Conservation (phyloP, 2,888 invertebrate species). For the Cantharis rufa region DNA sequence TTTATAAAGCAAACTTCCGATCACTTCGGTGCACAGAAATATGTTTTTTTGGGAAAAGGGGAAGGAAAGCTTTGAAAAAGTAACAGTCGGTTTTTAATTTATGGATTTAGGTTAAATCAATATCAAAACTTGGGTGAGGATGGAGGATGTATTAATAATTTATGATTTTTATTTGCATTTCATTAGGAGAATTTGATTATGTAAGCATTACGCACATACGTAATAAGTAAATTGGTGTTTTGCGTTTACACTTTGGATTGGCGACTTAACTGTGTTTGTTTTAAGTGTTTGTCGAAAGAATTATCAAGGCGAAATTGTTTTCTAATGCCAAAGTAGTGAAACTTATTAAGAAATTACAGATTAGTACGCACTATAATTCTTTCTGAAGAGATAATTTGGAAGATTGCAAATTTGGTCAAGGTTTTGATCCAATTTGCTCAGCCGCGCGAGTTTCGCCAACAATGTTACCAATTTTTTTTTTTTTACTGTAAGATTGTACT, state of each 20-base stretch:
- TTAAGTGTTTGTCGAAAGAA: background rate
- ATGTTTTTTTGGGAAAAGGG: background rate
- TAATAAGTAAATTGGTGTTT: background rate
- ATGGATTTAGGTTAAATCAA: conserved; percentile 16
- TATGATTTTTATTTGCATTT: conserved; percentile 15
- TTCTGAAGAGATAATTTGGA: too few species aligned
- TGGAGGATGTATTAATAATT: conserved; percentile 4
- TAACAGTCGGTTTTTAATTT: background rate
- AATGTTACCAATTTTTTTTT: too few species aligned
- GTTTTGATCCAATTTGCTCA: too few species aligned
- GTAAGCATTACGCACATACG: background rate
- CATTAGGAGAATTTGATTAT: background rate
- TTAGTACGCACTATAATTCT: too few species aligned
- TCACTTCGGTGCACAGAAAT: background rate
- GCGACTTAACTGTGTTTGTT: background rate
- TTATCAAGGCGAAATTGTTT: background rate
- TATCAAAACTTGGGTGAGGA: conserved; percentile 4
- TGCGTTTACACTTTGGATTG: background rate
- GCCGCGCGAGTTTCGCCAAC: too few species aligned
- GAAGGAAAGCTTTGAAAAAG: background rate
- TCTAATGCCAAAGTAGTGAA: background rate
- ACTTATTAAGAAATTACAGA: background rate
- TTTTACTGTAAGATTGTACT: too few species aligned
- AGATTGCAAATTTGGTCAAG: too few species aligned
- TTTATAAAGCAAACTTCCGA: conserved; percentile 7